Evolutionary conservation across 2,888 invertebrate species (phyloP).

Genomic region (Omphaloscelis lunosa): DNA sequence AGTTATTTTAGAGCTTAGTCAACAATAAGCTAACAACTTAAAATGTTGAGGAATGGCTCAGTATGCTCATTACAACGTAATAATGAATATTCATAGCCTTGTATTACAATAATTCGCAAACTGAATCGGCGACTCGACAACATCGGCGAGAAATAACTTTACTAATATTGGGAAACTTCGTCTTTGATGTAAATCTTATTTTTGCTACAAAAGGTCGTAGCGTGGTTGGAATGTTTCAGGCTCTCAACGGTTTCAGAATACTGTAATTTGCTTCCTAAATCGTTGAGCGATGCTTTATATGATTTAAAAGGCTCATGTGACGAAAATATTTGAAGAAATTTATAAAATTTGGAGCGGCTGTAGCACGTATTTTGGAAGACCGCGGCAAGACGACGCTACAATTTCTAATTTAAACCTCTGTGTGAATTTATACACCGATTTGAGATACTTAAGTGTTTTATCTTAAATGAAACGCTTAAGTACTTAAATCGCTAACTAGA

Average conservation of each 20-base stretch:
- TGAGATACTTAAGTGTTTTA: not conserved
- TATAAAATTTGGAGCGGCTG: slow-evolving; percentile 23
- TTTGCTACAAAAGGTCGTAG: slow-evolving; percentile 40
- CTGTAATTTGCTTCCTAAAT: slow-evolving; percentile 27
- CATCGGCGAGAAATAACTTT: slow-evolving; percentile 46
- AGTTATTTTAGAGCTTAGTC: slow-evolving; percentile 20
- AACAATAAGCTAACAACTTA: slow-evolving; percentile 33
- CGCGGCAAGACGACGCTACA: not conserved
- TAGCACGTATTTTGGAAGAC: slow-evolving; percentile 18
- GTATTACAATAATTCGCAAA: slow-evolving; percentile 54
- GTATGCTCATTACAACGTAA: slow-evolving; percentile 45
- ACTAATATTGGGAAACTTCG: slow-evolving; percentile 58
- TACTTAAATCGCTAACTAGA: not conserved
- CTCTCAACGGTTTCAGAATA: slow-evolving; percentile 26
- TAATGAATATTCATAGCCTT: slow-evolving; percentile 55
- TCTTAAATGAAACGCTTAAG: not conserved
- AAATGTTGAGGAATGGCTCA: slow-evolving; percentile 30
- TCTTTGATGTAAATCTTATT: slow-evolving; percentile 53
- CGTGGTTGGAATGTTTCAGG: slow-evolving; percentile 43
- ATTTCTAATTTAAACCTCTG: not conserved
- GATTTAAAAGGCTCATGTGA: slow-evolving; percentile 24
- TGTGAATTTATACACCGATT: not conserved
- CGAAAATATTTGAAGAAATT: slow-evolving; percentile 28
- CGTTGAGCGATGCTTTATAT: slow-evolving; percentile 21
- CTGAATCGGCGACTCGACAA: slow-evolving; percentile 29